A percentile compares a stretch with the other conserved stretches of the same genome.
These are phyloP conservation scores for Eilema caniola DNA, from an alignment of 2,888 invertebrate species.

Conservation along the genomic window DNA sequence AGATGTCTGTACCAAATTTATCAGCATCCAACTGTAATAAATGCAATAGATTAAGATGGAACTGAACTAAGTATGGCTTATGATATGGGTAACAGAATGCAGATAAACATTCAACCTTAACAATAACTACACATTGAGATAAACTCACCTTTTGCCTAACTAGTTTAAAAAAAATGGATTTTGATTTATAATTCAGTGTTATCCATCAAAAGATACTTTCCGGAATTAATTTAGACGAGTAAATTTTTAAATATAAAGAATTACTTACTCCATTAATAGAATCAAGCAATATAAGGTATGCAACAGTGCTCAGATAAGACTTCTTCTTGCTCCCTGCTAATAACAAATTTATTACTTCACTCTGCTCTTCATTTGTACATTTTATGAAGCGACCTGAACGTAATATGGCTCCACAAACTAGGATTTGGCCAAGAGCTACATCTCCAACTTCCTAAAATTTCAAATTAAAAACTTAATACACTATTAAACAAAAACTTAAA, in stretches of 20 bases:
- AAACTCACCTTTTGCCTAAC: too few species aligned
- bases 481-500: background rate
- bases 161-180: too few species aligned
- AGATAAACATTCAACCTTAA: too few species aligned
- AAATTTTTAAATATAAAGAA: background rate
- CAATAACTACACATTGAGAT: too few species aligned
- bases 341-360: constrained; percentile 69
- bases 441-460: constrained; percentile 90
- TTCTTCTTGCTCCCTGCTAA: constrained; percentile 87
- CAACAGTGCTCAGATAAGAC: constrained; percentile 87
- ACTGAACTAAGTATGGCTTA: too few species aligned
- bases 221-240: background rate
- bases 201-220: too few species aligned
- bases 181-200: too few species aligned
- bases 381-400: constrained; percentile 87
- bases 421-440: constrained; percentile 90
- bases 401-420: constrained; percentile 90
- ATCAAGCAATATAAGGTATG: constrained; percentile 88
- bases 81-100: too few species aligned
- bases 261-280: constrained; percentile 85
- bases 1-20: constrained; percentile 85
- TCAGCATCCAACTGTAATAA: constrained; percentile 84
- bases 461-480: background rate
- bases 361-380: constrained; percentile 80
- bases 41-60: background rate